Evolutionary conservation across 2,797 vertebrate species (phyloP), one percentile per base, ranked within the genome.

Genomic region (Rhynchotus rufescens): DNA sequence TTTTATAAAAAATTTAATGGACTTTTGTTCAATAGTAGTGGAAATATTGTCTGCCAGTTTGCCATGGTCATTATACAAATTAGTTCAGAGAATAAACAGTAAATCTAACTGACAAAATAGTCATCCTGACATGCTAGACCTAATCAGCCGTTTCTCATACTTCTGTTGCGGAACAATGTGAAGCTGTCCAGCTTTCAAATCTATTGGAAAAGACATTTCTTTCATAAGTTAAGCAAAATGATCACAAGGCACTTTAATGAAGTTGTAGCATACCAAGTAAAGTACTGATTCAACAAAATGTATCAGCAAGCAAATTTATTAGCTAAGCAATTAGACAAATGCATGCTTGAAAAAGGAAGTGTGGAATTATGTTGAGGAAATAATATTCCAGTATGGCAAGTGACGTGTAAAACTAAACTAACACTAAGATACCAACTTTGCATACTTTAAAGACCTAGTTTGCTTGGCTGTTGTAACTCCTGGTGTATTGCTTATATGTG

Each of bases 401-500:
- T 91, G 95, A 59, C 78, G 72, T 88, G 74, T 96, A 90, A 93
- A 93, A 95, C 71, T 96, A 96, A 96, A 78, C 85, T 97, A 80
- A 94, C 94, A 88, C 73, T 97, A 97, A 94, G 86, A 97, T 79
- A 95, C 68, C 66, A 85, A 84, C 34, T 89, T 85, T 69, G 80
- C 84, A 21, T 96, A 96, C 59, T 22, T 94, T 95, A 96, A 87
- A 90, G 96, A 96, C 77, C 74, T 97, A 97, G 91, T 97, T 96
- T 94, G 95, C 97, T 97, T 97, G 96, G 90, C 96, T 96, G 84
- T 93, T 96, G 71, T 94, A 97, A 96, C 57, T 96, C 94, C 74
- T 92, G 92, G 96, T 93, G 94, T 97, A 96, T 95, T 96, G 95
- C 97, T 96, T 97, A 85, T 88, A 95, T 47, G 49, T 97, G 95